Evolutionary conservation across 2,888 invertebrate genomes (phyloP).

Genomic region (Sclerodermus sp.): DNA sequence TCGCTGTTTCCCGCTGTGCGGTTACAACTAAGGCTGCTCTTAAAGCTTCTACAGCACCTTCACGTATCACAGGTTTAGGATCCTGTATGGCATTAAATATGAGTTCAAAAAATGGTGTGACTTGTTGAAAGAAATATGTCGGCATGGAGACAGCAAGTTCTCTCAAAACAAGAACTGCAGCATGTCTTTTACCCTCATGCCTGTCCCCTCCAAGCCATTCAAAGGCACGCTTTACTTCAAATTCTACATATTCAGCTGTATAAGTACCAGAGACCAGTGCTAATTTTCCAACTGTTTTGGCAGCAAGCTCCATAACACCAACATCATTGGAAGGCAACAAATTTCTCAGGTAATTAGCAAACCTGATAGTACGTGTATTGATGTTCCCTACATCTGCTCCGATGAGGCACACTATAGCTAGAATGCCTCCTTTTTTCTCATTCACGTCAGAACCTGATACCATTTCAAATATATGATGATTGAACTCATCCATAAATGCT

Average conservation of each 20-base stretch:
- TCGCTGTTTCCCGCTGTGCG: slow-evolving; percentile 93
- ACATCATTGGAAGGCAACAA: slow-evolving; percentile 88
- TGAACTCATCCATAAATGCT: slow-evolving; percentile 91
- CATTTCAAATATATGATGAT: slow-evolving; percentile 95
- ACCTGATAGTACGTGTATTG: slow-evolving; percentile 85
- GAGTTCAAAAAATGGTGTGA: slow-evolving; percentile 89
- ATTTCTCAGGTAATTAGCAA: slow-evolving; percentile 90
- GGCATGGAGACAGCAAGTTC: slow-evolving; percentile 95
- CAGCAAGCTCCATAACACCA: slow-evolving; percentile 93
- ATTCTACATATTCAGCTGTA: slow-evolving; percentile 96
- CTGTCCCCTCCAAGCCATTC: slow-evolving; percentile 93
- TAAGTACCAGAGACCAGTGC: slow-evolving; percentile 91
- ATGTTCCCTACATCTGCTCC: slow-evolving; percentile 92
- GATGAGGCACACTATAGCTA: slow-evolving; percentile 93
- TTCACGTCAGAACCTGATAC: slow-evolving; percentile 89
- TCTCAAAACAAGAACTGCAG: slow-evolving; percentile 87
- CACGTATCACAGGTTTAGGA: slow-evolving; percentile 86
- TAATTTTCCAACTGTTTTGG: slow-evolving; percentile 91
- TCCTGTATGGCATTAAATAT: slow-evolving; percentile 91
- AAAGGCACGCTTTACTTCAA: slow-evolving; percentile 93
- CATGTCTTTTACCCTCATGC: slow-evolving; percentile 88
- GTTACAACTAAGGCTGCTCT: slow-evolving; percentile 93
- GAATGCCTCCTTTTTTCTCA: slow-evolving; percentile 93
- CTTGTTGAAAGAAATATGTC: slow-evolving; percentile 95
- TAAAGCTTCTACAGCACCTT: slow-evolving; percentile 92